Evolutionary conservation across 2,797 vertebrate genomes (phyloP).

Genomic region (Novumbra hubbsi): DNA sequence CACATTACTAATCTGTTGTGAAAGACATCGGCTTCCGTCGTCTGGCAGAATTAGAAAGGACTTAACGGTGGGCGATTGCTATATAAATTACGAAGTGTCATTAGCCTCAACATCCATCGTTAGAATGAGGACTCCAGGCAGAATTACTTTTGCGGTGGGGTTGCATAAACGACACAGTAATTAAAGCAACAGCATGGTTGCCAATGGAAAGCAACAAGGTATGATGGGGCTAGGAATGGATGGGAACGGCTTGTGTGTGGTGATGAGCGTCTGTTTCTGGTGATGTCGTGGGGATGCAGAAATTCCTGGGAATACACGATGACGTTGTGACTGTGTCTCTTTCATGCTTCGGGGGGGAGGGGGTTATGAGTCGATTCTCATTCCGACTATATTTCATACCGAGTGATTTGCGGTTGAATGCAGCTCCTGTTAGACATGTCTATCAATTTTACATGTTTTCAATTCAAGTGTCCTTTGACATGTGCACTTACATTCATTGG

Average conservation of each 20-base stretch:
- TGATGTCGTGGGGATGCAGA: background rate
- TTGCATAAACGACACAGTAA: slow-evolving; percentile 23
- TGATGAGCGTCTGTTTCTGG: slow-evolving; percentile 23
- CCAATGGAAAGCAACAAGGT: slow-evolving; percentile 24
- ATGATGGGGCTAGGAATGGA: background rate
- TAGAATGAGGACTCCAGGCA: slow-evolving; percentile 10
- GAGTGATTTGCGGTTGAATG: background rate
- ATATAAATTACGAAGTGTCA: slow-evolving; percentile 32
- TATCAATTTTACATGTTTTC: background rate
- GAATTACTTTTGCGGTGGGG: slow-evolving; percentile 11
- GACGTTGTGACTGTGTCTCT: background rate
- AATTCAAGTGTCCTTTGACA: background rate
- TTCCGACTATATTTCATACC: background rate
- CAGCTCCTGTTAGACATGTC: slow-evolving; percentile 2
- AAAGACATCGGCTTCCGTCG: slow-evolving; percentile 20
- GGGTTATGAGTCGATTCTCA: background rate
- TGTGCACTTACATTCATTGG: too few relatives aligned
- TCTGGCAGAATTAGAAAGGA: slow-evolving; percentile 14
- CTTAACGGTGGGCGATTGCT: slow-evolving; percentile 14
- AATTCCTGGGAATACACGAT: background rate
- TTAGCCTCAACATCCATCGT: slow-evolving; percentile 32
- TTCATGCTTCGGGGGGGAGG: background rate
- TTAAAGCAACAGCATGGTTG: slow-evolving; percentile 20
- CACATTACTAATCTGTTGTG: slow-evolving; percentile 17
- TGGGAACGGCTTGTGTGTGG: slow-evolving; percentile 36